phyloP scores from a whole-genome alignment of 1,140 invertebrate genomes.

The Saccostrea cuccullata region DNA sequence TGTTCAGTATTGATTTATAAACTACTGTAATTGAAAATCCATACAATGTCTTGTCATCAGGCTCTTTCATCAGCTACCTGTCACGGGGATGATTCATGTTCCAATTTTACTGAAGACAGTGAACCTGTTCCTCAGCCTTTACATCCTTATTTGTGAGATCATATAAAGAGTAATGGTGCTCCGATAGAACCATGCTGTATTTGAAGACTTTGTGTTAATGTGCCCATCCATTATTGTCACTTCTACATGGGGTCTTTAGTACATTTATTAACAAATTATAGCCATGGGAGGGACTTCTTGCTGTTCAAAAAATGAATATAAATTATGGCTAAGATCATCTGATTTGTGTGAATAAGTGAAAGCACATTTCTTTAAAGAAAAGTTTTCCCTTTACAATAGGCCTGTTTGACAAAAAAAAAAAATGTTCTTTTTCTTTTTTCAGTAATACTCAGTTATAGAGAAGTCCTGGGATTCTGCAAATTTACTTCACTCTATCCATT shows the following conservation, averaged over 20 bases:
- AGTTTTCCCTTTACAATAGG: not conserved
- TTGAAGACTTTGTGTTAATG: not conserved
- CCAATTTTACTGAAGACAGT: not conserved
- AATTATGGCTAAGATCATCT: no score
- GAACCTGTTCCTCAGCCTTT: not conserved
- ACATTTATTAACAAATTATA: not conserved
- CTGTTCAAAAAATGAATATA: not conserved
- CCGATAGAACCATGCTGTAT: not conserved
- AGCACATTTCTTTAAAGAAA: not conserved
- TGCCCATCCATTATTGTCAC: not conserved
- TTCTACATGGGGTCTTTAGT: not conserved
- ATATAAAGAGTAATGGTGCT: not conserved
- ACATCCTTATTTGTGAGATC: not conserved
- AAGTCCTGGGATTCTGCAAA: no score
- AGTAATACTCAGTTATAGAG: not conserved
- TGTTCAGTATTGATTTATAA: constrained; percentile 26
- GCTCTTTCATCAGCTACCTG: constrained; percentile 32
- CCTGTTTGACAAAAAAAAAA: not conserved
- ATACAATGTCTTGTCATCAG: constrained; percentile 4
- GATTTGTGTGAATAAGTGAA: not conserved
- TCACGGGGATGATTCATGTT: constrained; percentile 12
- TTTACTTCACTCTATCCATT: no score
- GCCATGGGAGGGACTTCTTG: not conserved
- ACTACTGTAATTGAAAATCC: constrained; percentile 30
- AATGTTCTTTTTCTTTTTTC: not conserved